Base-by-base conservation (phyloP, 37 sponge, comb jelly and placozoan genomes). In the Chondrilla cf. caribensis region DNA sequence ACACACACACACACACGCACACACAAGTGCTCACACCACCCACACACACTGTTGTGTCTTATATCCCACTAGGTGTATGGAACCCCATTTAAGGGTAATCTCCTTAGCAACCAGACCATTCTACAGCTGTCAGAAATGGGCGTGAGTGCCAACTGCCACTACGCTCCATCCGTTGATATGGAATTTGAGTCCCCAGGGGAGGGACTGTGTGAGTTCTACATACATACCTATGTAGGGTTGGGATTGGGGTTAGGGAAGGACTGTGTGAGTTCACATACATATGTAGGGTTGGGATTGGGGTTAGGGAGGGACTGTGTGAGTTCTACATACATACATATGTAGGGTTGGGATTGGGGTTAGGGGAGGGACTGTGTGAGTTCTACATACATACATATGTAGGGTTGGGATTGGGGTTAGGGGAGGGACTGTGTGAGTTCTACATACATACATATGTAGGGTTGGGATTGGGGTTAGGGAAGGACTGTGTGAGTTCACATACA, bases 31-130 rank as follows among this genome's bases (percentile, higher is more conserved):
- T 14, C 51, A 47, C 51, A 47, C 51, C n/a, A 47, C 51, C 6
- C 51, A 47, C 51, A 47, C 51, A 47, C 51, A 47, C 51, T n/a
- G n/a, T n/a, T n/a, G n/a, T 11, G 9, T 11, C 51, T 47, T 47
- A 14, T 47, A 6, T 47, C 11, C 51, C 11, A 11, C 19, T 36
- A 92, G 93, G 87, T 94, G 39, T 90, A 94, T 79, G 92, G 92
- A 3, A 78, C 86, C 0, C 54, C 88, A 26, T 60, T 89, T 26
- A 82, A 85, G 32, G 77, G 59, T 64, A 72, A 72, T 76, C 86
- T 75, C 58, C 90, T 82, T 64, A 83, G 88, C 64, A 72, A 94
- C 39, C 95, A 90, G 62, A 89, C 88, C 38, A 78, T 90, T 44
- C 71, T 94, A 17, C 78, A 85, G 0, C 71, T 94, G 39, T 66